Evolutionary conservation across 2,888 invertebrate species (phyloP).

Genomic region (Monochamus alternatus): DNA sequence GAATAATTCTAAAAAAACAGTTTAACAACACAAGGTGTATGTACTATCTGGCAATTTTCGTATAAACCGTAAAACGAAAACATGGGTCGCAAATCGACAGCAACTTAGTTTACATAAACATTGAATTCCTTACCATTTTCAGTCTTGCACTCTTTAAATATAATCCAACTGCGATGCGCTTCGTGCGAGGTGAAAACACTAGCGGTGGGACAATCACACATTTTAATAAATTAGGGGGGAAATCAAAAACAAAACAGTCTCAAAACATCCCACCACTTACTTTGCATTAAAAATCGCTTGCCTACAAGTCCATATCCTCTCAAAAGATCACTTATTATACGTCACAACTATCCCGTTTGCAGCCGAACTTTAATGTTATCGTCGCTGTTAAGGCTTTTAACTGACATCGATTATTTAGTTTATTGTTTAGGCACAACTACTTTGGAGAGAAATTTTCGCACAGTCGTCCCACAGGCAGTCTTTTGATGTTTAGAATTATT

Average conservation of each 20-base stretch:
- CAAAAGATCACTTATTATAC: background rate
- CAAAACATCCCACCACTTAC: constrained; percentile 30
- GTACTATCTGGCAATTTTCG: background rate
- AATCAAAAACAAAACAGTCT: constrained; percentile 24
- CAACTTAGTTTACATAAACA: constrained; percentile 1
- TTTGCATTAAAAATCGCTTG: constrained; percentile 30
- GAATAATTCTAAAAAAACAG: too few species aligned
- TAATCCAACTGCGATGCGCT: constrained; percentile 85
- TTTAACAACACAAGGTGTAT: too few species aligned
- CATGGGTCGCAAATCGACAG: background rate
- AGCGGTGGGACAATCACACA: constrained; percentile 76
- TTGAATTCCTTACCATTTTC: constrained; percentile 63
- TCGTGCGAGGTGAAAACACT: constrained; percentile 78
- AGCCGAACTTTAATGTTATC: background rate
- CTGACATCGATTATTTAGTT: constrained; percentile 10
- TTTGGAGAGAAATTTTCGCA: constrained; percentile 27
- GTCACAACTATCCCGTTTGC: background rate
- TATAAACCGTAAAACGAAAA: background rate
- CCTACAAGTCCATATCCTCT: constrained; percentile 25
- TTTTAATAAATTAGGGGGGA: constrained; percentile 59
- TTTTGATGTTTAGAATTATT: constrained; percentile 47
- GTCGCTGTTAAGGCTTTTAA: background rate
- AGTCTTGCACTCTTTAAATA: constrained; percentile 78
- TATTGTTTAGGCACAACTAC: constrained; percentile 17
- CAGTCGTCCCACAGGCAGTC: constrained; percentile 24